Evolutionary conservation across 2,113 vertebrate genomes (phyloP).

Genomic region (Apus apus): DNA sequence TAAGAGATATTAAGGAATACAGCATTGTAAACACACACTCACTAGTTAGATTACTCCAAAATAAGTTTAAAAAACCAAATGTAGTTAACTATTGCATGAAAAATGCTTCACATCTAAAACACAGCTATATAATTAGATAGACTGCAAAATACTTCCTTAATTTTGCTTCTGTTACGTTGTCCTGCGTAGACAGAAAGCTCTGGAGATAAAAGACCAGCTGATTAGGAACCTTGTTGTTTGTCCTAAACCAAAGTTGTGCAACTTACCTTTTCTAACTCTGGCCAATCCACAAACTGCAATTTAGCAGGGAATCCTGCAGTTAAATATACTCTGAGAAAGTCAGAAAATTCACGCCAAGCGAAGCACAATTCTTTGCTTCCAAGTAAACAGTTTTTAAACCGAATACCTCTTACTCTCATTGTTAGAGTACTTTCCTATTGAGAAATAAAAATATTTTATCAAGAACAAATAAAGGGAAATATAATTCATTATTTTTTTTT

Average conservation of each 20-base stretch:
- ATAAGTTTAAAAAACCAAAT: background rate
- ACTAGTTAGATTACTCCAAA: background rate
- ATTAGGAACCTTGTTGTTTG: background rate
- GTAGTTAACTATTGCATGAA: background rate
- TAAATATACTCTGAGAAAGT: slow-evolving; percentile 78
- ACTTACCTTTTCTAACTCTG: slow-evolving; percentile 77
- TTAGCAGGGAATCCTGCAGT: slow-evolving; percentile 82
- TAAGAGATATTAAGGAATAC: background rate
- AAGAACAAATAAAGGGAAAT: background rate
- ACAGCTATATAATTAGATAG: background rate
- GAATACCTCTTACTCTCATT: slow-evolving; percentile 80
- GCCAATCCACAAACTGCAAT: slow-evolving; percentile 79
- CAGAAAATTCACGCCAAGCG: slow-evolving; percentile 80
- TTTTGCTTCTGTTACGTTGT: too few species aligned
- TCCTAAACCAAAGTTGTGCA: background rate
- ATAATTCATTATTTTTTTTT: background rate
- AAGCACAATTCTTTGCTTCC: slow-evolving; percentile 86
- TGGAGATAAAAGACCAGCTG: background rate
- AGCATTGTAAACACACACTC: background rate
- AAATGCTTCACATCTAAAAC: background rate
- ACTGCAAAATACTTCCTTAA: too few species aligned
- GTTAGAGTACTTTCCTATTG: slow-evolving; percentile 78
- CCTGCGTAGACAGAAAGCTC: background rate
- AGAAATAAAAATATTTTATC: slow-evolving; percentile 19
- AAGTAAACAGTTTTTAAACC: slow-evolving; percentile 76